Base-by-base conservation (phyloP, 1,140 invertebrate genomes). In the Orussus abietinus region DNA sequence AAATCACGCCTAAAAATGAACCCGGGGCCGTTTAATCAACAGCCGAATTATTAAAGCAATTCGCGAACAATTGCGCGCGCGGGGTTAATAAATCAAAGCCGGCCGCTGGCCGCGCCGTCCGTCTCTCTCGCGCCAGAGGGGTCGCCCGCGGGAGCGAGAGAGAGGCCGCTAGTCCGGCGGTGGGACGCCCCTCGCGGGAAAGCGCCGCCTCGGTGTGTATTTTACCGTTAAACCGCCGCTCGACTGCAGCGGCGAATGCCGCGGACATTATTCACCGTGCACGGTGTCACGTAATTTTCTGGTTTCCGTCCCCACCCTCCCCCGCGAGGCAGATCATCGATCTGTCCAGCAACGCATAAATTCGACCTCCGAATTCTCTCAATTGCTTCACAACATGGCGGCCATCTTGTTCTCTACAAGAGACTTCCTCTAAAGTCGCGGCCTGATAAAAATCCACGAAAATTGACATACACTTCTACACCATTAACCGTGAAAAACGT, bases 1-100 rank as follows among this genome's bases (percentile, higher is more conserved):
- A 62, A 68, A 65, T 67, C 62, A 62, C 51, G 42, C 52, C 54
- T 58, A 64, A 62, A 59, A 66, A 71, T 66, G 53, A 66, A 66
- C 57, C 42, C 52, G 32, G 36, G 39, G 28, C 30, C 54, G 61
- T 68, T 68, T 69, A 67, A 71, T 71, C 65, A 71, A 69, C 63
- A 65, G 57, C 53, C 58, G 53, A 61, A 68, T 66, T 64, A 69
- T 69, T 71, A 60, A 60, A 62, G 46, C 53, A 49, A 60, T 69
- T 62, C 51, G 53, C 51, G 51, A 62, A 65, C 60, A 66, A 69
- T 66, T 62, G 59, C 47, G 44, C 36, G 26, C 12, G 37, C 45
- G 20, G 53, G 58, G 59, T 66, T 64, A 57, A 71, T 71, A 68
- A 69, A 69, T 69, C 64, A 68, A 53, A 54, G 56, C 32, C 42